Evolutionary conservation across 2,888 invertebrate species (phyloP), one percentile per base, ranked within the genome.

Genomic region (Ochlodes sylvanus): DNA sequence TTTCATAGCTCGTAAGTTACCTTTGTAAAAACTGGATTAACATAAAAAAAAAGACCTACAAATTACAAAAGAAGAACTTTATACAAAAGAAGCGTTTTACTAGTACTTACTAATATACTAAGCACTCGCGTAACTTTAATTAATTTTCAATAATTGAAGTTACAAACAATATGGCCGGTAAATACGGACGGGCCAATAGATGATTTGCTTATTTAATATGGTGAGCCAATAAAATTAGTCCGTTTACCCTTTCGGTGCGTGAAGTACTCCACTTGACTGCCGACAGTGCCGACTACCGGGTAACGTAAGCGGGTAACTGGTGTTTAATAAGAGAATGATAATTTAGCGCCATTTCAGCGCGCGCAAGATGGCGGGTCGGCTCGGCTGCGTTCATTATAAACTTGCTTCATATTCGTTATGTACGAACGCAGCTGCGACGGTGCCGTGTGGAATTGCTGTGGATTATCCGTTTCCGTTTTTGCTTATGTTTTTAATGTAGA

Each of bases 241-340:
- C 44, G 27, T 34, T 17, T 61, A 67, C 61, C 67, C 67, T 67
- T 61, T 32, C 34, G 34, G 27, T 66, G 66, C 50, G 66, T 55
- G 32, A 42, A 47, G 50, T 50, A 50, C 50, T 50, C 9, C 50
- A 50, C 15, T 44, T 38, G 34, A n/a, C 17, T 47, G 50, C 50
- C 50, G 38, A 12, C 10, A 12, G 12, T 10, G 34, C 7, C 27
- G 27, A 27, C 27, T 27, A 5, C 27, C 27, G 15, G 44, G 15
- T 15, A 44, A 44, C 44, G 44, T 44, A 44, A 44, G 44, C 57
- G 65, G 47, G 67, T 67, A 61, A 67, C 67, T 61, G 67, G 61
- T 61, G 67, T 68, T 83, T 88, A 86, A 84, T 87, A 85, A 85
- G 82, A 80, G 80, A 79, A 77, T 77, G 81, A 81, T 85, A 84